Base-by-base conservation (phyloP, 2,113 vertebrate genomes). In the Tachysurus vachellii region DNA sequence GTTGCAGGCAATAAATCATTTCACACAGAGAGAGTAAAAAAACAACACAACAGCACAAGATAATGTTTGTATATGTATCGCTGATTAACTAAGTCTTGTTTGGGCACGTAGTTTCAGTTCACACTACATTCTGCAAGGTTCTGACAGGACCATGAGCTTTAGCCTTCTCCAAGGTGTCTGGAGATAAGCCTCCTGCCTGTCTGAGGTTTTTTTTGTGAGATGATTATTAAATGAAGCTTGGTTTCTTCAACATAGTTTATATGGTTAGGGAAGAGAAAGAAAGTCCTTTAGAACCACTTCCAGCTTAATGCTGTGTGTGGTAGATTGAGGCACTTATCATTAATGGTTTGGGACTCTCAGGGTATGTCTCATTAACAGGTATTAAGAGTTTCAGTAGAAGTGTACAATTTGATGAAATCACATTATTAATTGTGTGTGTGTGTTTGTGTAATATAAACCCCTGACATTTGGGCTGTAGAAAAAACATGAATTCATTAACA, bases 401-500 rank as follows among this genome's bases (percentile, higher is more conserved):
- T 50, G 23, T 76, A 76, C 26, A 75, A 47, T 75, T 26, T 76
- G 44, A 26, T 47, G 4, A 7, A 6, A 50, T 26, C 12, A 47
- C 11, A 47, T 47, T 47, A 47, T 26, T 50, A 26, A 4, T 23
- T 21, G 83, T 84, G 82, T 71, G 50, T 57, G 75, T 54, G 76
- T 28, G 76, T 50, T 50, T 31, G 76, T 56, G 0, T 14, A 19
- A 84, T 61, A 68, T 42, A n/a, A 70, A 82, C 14, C 26, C 17
- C 2, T 28, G 64, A 19, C 68, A 61, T 75, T 87, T 71, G 17
- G 36, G 9, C 21, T 59, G 50, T 44, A 42, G 31, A 59, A 81
- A n/a, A 82, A 44, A 31, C 26, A 28, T 73, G 66, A 75, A 82
- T 61, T 73, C 36, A 53, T 87, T 75, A 87, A 81, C 68, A 82